Evolutionary conservation across 2,113 vertebrate species (phyloP), one percentile per base, ranked within the genome.

Genomic region (Grallaria varia): DNA sequence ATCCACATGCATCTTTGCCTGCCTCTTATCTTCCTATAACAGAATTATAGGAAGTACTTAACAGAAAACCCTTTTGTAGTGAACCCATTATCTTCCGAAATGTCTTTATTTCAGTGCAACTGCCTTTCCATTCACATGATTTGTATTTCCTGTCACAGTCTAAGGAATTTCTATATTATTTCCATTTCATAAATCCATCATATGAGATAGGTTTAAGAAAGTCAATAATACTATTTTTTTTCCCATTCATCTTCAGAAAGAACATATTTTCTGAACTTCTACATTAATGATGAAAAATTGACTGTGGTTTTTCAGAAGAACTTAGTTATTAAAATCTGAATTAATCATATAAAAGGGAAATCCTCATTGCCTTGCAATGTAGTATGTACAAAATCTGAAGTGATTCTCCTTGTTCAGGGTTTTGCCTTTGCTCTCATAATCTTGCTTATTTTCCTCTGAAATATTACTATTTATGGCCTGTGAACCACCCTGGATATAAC

Each of bases 141-240:
- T 94, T 93, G 63, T 83, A 83, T 83, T 94, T 93, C 71, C 42
- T 95, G 87, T 67, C 78, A 68, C 44, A 87, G 31, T 12, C 53
- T 55, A 83, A 80, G 75, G 55, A 88, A 86, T 80, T 83, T 85
- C 55, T 95, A 12, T 60, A 81, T 92, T 84, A 74, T 79, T 92
- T 87, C 53, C 22, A n/a, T 93, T 74, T 84, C 30, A 74, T 74
- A 93, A 84, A 90, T 95, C 47, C 68, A 63, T 91, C 78, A 66
- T 39, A 74, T 71, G 22, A 89, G 23, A 78, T 66, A 68, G 30
- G 18, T 73, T 87, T 82, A 85, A 91, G 24, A 59, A 95, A 94
- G 64, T 69, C 87, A 93, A 89, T 82, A 94, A 42, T 79, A 76
- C 33, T 52, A 14, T 18, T 25, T 33, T 88, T 84, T 74, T 21